Percentiles rank a stretch among this genome's conserved stretches.
Conservation (phyloP, 2,888 invertebrate genomes). For the Philereme transversata region DNA sequence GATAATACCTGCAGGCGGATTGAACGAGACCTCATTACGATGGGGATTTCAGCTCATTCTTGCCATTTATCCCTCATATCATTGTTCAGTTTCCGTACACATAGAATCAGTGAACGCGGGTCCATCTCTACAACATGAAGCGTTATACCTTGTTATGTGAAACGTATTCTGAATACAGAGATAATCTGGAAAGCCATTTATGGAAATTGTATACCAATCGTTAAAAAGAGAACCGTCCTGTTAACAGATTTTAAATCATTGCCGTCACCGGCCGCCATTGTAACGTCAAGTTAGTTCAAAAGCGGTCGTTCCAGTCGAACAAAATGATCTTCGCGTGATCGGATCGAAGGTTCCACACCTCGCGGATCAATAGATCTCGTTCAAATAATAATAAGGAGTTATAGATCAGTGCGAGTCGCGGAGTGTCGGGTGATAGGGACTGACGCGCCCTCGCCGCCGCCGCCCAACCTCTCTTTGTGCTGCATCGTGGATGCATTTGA, state of each 20-base stretch:
- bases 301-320: constrained; percentile 80
- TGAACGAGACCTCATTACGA: constrained; percentile 62
- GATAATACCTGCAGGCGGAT: constrained; percentile 58
- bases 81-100: constrained; percentile 53
- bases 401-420: constrained; percentile 70
- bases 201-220: constrained; percentile 83
- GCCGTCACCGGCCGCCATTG: constrained; percentile 80
- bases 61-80: constrained; percentile 57
- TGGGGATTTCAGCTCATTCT: constrained; percentile 63
- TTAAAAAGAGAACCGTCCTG: constrained; percentile 83
- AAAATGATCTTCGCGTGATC: constrained; percentile 80
- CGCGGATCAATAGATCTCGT: constrained; percentile 81
- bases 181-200: constrained; percentile 81
- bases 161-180: constrained; percentile 66
- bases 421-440: constrained; percentile 47
- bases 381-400: constrained; percentile 84
- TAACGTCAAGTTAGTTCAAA: constrained; percentile 83
- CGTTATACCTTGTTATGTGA: constrained; percentile 70
- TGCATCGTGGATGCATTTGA: constrained; percentile 63
- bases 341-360: constrained; percentile 79
- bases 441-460: constrained; percentile 51
- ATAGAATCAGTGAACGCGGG: constrained; percentile 38
- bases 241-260: constrained; percentile 85
- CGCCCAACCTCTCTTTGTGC: constrained; percentile 56
- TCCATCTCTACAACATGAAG: constrained; percentile 47